These are phyloP conservation scores for Trypoxylon attenuatum DNA, from an alignment of 2,888 invertebrate genomes.

Conservation along the genomic window DNA sequence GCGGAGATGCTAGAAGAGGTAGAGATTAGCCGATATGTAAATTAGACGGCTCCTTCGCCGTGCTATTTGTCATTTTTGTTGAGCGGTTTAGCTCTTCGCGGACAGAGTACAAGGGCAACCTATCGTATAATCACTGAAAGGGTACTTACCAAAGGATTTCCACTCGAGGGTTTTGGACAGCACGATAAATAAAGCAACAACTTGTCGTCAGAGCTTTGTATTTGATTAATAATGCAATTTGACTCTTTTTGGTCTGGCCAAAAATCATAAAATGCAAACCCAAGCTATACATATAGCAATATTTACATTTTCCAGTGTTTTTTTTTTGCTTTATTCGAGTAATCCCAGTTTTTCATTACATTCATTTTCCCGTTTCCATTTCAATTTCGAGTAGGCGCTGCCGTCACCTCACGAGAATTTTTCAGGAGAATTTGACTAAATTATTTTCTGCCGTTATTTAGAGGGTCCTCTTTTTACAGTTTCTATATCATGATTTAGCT, in stretches of 20 bases:
- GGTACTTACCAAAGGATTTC: conserved; percentile 9
- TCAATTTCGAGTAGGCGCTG: conserved; percentile 32
- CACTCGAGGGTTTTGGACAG: conserved; percentile 4
- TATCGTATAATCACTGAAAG: conserved; percentile 12
- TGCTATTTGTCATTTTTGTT: conserved; percentile 65
- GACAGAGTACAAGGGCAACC: conserved; percentile 7
- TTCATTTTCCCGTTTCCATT: conserved; percentile 64
- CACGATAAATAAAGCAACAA: conserved; percentile 8
- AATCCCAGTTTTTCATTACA: conserved; percentile 72
- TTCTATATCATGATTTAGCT: conserved; percentile 35
- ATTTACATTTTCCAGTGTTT: conserved; percentile 50
- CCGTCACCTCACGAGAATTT: no score
- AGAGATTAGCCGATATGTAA: conserved; percentile 64
- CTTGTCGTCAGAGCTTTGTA: not conserved
- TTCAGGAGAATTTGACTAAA: conserved; percentile 68
- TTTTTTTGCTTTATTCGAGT: conserved; percentile 74
- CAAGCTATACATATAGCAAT: not conserved
- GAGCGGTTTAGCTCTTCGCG: conserved; percentile 27
- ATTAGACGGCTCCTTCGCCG: conserved; percentile 58
- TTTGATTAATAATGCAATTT: no score
- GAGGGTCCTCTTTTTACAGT: conserved; percentile 46
- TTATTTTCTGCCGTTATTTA: conserved; percentile 72
- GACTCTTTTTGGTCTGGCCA: no score
- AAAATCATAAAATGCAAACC: not conserved
- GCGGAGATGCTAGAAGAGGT: conserved; percentile 42